Base-by-base conservation (phyloP, 2,113 vertebrate genomes). In the Catharus bicknelli region DNA sequence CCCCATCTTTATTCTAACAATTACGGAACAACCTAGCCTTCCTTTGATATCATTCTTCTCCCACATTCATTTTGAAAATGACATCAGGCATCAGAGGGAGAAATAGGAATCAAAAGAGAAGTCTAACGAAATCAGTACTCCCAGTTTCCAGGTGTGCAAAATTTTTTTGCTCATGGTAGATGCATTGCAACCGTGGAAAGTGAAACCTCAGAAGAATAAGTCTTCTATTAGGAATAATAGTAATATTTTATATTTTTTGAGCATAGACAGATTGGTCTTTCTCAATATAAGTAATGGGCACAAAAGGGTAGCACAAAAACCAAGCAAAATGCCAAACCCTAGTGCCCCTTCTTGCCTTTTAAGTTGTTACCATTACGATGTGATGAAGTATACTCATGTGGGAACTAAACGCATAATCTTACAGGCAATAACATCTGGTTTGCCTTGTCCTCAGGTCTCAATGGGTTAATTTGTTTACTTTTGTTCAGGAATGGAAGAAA, bases 401-500 rank as follows among this genome's bases (percentile, higher is more conserved):
- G 86, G 69, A 62, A 92, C 95, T 95, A 86, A 87, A 78, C 40
- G 32, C 21, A 75, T n/a, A 43, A 82, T 43, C 48, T 74, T 80
- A 82, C 48, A 67, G 72, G 48, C 54, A 91, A 90, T 47, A 90
- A 43, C 26, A 64, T 81, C 83, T 93, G 47, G 4, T 77, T 90
- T 87, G n/a, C 47, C 27, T 93, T 88, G 42, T 86, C 94, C 55
- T 83, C 11, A 45, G 20, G 27, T 50, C 74, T 55, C 90, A 73
- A 13, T 51, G 26, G 38, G 40, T 95, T 96, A 92, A 94, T 86
- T 94, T 91, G 55, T 80, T 90, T 77, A 21, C 8, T 92, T 93
- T 94, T 80, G 36, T 70, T 91, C 84, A 43, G 90, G 93, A 96
- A 78, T 26, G 59, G 83, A 69, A 94, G 26, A 64, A 91, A 72